Percentiles rank a stretch among this genome's conserved stretches.
phyloP scores from a whole-genome alignment of 1,140 invertebrate genomes.

The Scaptomyza graminum region DNA sequence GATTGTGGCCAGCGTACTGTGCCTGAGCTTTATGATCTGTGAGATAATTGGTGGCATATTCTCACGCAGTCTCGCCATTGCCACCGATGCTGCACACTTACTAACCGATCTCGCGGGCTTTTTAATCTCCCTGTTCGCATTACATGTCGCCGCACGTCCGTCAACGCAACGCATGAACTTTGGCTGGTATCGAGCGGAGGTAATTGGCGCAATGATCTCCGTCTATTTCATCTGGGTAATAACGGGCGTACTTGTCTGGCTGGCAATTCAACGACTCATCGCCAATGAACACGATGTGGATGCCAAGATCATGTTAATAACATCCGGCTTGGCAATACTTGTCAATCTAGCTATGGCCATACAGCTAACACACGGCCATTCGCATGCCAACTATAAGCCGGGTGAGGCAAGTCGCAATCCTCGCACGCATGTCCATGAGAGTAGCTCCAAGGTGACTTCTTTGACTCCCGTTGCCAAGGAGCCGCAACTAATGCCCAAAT shows the following conservation, averaged over 20 bases:
- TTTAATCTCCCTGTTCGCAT: conserved; percentile 89
- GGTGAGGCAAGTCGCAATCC: not conserved
- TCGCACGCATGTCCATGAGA: not conserved
- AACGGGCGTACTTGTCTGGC: conserved; percentile 92
- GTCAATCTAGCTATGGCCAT: conserved; percentile 95
- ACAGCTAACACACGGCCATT: conserved; percentile 87
- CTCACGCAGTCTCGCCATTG: conserved; percentile 91
- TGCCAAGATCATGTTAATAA: conserved; percentile 93
- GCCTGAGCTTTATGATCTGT: conserved; percentile 86
- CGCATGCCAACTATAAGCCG: conserved; percentile 15
- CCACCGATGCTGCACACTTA: conserved; percentile 93
- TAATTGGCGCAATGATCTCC: conserved; percentile 87
- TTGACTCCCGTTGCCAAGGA: not conserved
- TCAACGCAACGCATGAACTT: conserved; percentile 89
- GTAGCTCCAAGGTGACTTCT: not conserved
- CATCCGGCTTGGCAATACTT: conserved; percentile 90
- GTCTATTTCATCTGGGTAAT: conserved; percentile 93
- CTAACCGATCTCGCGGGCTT: conserved; percentile 92
- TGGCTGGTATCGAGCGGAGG: conserved; percentile 87
- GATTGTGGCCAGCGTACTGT: conserved; percentile 85
- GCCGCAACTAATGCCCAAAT: conserved; percentile 3
- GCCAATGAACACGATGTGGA: conserved; percentile 90
- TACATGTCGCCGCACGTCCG: conserved; percentile 87
- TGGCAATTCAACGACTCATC: conserved; percentile 90
- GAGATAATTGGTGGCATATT: conserved; percentile 89